Evolutionary conservation across 2,888 invertebrate genomes (phyloP).

Genomic region (Tromatobia lineatoria): DNA sequence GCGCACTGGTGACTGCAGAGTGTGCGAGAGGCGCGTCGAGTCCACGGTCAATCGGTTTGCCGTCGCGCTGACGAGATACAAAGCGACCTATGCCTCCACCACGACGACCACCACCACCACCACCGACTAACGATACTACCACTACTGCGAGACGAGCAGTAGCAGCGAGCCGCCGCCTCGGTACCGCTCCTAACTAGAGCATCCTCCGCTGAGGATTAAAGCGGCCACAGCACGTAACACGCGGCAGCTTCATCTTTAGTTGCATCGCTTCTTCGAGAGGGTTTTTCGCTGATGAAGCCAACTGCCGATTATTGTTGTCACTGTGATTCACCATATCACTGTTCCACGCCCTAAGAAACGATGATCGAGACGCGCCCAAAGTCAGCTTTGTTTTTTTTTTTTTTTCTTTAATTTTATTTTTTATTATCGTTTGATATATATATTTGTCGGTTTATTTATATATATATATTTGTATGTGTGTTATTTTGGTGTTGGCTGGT

Average conservation of each 20-base stretch:
- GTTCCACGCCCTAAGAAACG: background rate
- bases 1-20: constrained; percentile 8
- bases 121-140: background rate
- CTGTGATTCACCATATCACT: constrained; percentile 52
- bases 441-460: background rate
- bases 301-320: constrained; percentile 13
- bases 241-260: constrained; percentile 26
- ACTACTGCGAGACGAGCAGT: constrained; percentile 33
- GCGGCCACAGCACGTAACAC: constrained; percentile 54
- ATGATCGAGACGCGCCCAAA: background rate
- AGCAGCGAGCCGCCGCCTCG: constrained; percentile 66
- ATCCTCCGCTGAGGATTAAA: constrained; percentile 60
- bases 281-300: background rate
- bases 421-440: no score
- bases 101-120: no score
- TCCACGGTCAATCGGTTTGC: constrained; percentile 37
- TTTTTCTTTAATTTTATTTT: no score
- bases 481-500: background rate
- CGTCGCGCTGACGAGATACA: constrained; percentile 18
- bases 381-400: no score
- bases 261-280: constrained; percentile 27
- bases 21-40: background rate
- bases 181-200: constrained; percentile 64
- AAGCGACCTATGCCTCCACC: constrained; percentile 17
- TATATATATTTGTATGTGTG: no score